Evolutionary conservation across 2,888 invertebrate genomes (phyloP), one percentile per base, ranked within the genome.

Genomic region (Leptogaster cylindrica): DNA sequence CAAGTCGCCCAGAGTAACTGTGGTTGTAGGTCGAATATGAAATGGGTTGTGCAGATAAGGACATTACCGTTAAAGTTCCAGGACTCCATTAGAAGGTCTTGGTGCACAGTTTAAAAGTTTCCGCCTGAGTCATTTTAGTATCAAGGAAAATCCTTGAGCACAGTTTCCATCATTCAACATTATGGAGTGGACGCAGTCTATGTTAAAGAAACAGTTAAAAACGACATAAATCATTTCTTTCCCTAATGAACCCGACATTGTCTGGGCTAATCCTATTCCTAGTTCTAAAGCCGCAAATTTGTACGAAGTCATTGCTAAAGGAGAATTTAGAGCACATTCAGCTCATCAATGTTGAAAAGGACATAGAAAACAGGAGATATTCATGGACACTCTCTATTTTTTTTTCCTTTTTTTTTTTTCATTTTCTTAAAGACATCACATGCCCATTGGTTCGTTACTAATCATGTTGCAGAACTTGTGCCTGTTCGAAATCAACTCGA

Each of bases 221-320:
- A 55, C 39, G 23, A 36, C 36, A 39, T 55, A 55, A 55, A 55
- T 55, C 55, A 55, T 33, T 39, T 55, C 23, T 55, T 36, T 36
- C 55, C 39, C 14, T 55, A 55, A 55, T 55, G 55, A 55, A 55
- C 39, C 23, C 55, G 23, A n/a, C 55, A 55, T 55, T 55, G 55
- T n/a, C n/a, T 55, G 39, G 12, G 25, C 55, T 36, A 20, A 39
- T 55, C 20, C 25, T 14, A 39, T 18, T 31, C 16, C 16, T 10
- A 16, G 25, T 23, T 50, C 50, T 14, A 27, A 33, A 6, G 20
- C n/a, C n/a, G 28, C 33, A 55, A n/a, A n/a, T 52, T 36, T 55
- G 14, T 25, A 25, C 25, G 23, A 36, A 36, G 55, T 20, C 12
- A 25, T 16, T n/a, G 14, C 33, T 27, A 6, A 20, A 12, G 12